Conservation (phyloP, 2,797 vertebrate genomes). For the Distichodus sexfasciatus region DNA sequence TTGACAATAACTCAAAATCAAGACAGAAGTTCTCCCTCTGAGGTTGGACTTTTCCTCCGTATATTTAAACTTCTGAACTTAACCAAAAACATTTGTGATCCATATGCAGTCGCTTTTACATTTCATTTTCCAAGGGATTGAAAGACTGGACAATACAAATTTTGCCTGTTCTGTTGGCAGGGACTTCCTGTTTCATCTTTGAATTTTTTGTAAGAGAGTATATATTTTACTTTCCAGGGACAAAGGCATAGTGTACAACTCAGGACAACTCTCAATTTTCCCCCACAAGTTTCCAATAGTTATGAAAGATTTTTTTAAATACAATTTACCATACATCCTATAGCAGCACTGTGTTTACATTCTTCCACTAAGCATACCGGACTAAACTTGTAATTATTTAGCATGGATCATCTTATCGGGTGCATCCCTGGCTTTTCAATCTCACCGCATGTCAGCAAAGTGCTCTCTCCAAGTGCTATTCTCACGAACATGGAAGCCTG, state of each 20-base stretch:
- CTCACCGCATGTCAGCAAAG: constrained; percentile 12
- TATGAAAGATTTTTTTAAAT: background rate
- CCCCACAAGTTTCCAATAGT: background rate
- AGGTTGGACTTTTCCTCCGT: constrained; percentile 7
- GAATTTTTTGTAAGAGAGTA: constrained; percentile 79
- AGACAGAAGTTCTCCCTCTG: constrained; percentile 23
- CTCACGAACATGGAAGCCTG: constrained; percentile 6
- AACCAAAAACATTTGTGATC: background rate
- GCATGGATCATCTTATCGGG: constrained; percentile 22
- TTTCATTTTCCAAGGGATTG: constrained; percentile 20
- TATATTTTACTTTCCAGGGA: constrained; percentile 40
- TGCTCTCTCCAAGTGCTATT: constrained; percentile 21
- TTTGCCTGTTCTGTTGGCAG: background rate
- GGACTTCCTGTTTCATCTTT: constrained; percentile 76
- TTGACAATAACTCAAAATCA: constrained; percentile 30
- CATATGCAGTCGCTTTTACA: background rate
- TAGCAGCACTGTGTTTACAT: background rate
- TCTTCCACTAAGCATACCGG: background rate
- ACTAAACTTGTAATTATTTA: constrained; percentile 10
- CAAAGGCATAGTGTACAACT: background rate
- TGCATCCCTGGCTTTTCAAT: constrained; percentile 8
- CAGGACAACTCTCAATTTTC: background rate
- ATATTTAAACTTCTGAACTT: constrained; percentile 13
- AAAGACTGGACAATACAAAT: background rate
- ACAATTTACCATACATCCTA: background rate